phyloP scores from a whole-genome alignment of 2,888 invertebrate genomes.

The Fragum sueziense region DNA sequence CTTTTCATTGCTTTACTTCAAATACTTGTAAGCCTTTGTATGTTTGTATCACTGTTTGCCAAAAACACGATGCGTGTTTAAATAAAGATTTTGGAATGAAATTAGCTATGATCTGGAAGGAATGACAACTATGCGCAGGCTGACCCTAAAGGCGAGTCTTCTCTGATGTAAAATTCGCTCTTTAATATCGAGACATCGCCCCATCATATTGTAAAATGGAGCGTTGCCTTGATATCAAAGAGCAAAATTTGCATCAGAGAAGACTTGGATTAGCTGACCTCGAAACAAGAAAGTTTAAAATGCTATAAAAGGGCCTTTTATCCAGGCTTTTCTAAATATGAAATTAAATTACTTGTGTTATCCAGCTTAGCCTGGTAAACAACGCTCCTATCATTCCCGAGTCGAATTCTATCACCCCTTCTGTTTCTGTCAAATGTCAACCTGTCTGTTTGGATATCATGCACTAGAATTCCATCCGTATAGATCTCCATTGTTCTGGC shows the following conservation, averaged over 20 bases:
- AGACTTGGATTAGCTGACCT: too few species aligned
- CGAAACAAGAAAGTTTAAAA: background rate
- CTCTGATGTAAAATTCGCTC: background rate
- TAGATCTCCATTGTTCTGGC: constrained; percentile 24
- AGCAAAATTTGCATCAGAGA: too few species aligned
- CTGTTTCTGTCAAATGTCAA: background rate
- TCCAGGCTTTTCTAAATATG: background rate
- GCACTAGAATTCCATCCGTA: constrained; percentile 1
- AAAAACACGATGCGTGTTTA: too few species aligned
- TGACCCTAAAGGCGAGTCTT: too few species aligned
- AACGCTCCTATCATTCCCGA: constrained; percentile 16
- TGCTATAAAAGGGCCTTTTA: background rate
- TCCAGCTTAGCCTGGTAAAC: constrained; percentile 27
- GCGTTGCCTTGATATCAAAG: background rate
- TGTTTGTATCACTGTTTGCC: too few species aligned
- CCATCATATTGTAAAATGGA: background rate
- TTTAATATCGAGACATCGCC: background rate
- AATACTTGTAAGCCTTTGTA: too few species aligned
- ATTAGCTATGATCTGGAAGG: too few species aligned
- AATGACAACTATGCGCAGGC: too few species aligned
- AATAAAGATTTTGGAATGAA: too few species aligned
- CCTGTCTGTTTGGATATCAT: background rate
- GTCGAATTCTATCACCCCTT: constrained; percentile 11
- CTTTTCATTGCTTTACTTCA: too few species aligned
- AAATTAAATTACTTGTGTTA: background rate